Evolutionary conservation across 2,888 invertebrate genomes (phyloP), one percentile per base, ranked within the genome.

Genomic region (Pogonocherus hispidulus): DNA sequence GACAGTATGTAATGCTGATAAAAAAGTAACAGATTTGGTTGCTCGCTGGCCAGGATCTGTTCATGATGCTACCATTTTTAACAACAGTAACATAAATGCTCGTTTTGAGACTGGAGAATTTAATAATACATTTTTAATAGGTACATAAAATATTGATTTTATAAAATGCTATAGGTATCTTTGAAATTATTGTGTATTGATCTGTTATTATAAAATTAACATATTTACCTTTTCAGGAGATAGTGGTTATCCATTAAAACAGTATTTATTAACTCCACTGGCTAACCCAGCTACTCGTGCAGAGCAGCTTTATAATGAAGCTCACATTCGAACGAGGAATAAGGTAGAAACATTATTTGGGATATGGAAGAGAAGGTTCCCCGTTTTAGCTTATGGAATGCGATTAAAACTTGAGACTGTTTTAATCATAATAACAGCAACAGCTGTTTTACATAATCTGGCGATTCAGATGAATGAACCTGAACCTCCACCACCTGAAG

Each of bases 291-390:
- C 9, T 20, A 49, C 62, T 27, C 20, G 20, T 20, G 51, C 47
- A 19, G 35, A 62, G 14, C 49, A 51, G n/a, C 37, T 19, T 27
- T 62, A 49, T 49, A 47, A 51, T 62, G 20, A 51, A 27, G 35
- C 20, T 62, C 22, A 51, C 14, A 62, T 62, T 8, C 11, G 37
- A 62, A 62, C 37, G 32, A 49, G 49, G n/a, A 51, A 62, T 51
- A 35, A 14, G 6, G 41, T 60, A 16, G 47, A 60, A 32, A 47
- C n/a, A 46, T 14, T 32, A 20, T 16, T 82, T 80, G 80, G 79
- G 76, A 80, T 80, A 79, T 82, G 81, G 80, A 81, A 81, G 78
- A 77, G 80, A 77, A 72, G 77, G 70, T 69, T 70, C 57, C 70
- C 70, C 9, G 64, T 67, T 23, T 18, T 69, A 11, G 60, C 63